Base-by-base conservation (phyloP, 2,113 vertebrate genomes). In the Girardinichthys multiradiatus region DNA sequence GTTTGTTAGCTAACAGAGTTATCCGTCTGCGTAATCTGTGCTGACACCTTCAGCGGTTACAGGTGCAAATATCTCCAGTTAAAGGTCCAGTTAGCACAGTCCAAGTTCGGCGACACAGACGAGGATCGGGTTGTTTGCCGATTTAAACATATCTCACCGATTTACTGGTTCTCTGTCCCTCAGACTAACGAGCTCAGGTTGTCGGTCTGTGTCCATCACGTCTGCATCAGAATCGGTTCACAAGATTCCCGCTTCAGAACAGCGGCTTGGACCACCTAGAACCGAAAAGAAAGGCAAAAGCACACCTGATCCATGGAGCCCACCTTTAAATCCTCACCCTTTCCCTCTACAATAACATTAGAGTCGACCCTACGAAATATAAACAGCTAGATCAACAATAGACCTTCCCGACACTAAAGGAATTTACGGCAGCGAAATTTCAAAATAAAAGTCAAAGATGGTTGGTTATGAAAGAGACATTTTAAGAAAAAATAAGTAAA, bases 371-470 rank as follows among this genome's bases (percentile, higher is more conserved):
- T 19, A 13, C 11, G 33, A 70, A 64, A 62, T 21, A 48, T 69
- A 35, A 10, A 51, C 39, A 27, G 57, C 70, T 3, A 57, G 24
- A 77, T 69, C 81, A 89, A 86, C 81, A 89, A 86, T 83, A 90
- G 83, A 84, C 71, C 59, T 77, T 90, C 33, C 63, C 88, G 85
- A 87, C 84, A 89, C 76, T 51, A 19, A 37, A 76, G 21, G 80
- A 30, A 60, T 84, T 90, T 15, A 82, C 89, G 87, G 80, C 87
- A 91, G 30, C 1, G 3, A 29, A 30, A 57, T 88, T 90, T 86
- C 90, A 91, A 77, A 92, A 84, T 92, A 90, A 90, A 90, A 86
- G 83, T 63, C 15, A 9, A 54, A 54, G 21, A 24, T 10, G 42
- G 17, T 17, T 19, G 19, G 17, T 45, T 45, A 5, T 45, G 19